Percentiles rank a stretch among this genome's conserved stretches.
These are phyloP conservation scores for Furnarius figulus DNA, from an alignment of 2,113 vertebrate species.

Conservation along the genomic window DNA sequence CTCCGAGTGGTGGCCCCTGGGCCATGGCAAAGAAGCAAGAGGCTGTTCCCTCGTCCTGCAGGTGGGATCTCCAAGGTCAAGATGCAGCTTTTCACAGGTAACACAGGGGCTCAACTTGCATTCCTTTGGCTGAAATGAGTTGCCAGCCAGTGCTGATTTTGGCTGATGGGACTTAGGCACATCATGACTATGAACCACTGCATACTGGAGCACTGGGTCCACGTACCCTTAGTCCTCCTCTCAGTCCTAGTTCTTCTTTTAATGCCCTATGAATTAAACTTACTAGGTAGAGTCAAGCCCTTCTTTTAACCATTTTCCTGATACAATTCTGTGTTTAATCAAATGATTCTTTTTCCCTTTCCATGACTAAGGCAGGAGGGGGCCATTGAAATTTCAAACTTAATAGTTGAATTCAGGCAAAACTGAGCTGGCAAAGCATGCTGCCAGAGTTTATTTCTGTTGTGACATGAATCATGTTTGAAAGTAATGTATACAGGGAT, in stretches of 20 bases:
- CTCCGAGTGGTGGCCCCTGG: background rate
- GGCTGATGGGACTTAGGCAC: background rate
- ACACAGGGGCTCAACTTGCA: background rate
- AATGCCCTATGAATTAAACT: background rate
- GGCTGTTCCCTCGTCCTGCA: background rate
- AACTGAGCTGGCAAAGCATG: background rate
- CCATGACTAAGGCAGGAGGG: background rate
- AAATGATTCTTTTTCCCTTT: background rate
- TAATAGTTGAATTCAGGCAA: background rate
- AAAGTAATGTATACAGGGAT: background rate
- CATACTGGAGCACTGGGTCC: background rate
- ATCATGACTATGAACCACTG: background rate
- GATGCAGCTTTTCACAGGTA: background rate
- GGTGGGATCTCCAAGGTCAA: rapidly evolving
- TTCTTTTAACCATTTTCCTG: background rate
- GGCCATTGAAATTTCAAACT: background rate
- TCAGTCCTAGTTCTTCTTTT: background rate
- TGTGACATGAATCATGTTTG: background rate
- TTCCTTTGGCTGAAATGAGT: background rate
- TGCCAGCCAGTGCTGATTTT: background rate
- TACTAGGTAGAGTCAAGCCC: background rate
- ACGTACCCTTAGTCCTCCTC: background rate
- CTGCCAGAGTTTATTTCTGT: background rate
- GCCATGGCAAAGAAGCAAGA: background rate
- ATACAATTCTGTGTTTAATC: background rate